Evolutionary conservation across 1,140 invertebrate genomes (phyloP), one percentile per base, ranked within the genome.

Genomic region (Drosophila lowei): DNA sequence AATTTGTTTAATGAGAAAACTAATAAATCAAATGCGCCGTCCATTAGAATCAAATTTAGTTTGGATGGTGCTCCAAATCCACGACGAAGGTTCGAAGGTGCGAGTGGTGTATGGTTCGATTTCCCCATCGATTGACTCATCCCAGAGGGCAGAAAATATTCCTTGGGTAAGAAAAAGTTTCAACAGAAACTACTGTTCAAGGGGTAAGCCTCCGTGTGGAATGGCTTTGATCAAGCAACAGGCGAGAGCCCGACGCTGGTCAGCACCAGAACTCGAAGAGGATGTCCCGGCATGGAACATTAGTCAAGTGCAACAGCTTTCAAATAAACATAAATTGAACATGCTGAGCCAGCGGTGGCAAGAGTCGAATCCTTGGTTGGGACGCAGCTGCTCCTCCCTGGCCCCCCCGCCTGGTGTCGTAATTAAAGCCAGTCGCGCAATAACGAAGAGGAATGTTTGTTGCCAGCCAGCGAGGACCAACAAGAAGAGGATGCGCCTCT

Each of bases 1-100:
- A 86, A 85, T 88, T 85, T 88, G 83, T 88, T 66, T 85, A 85
- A 85, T 85, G 81, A 75, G 64, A 60, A 85, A 85, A 78, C 83
- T 74, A 88, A 85, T 85, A 85, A 85, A 85, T 85, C 81, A 85
- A 85, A 85, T 78, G 62, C 59, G 42, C 64, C 77, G 55, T 67
- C 59, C 68, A 79, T 67, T 80, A 63, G 64, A 65, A 70, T 85
- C 67, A 77, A 70, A 66, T 66, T 50, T 58, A 56, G 47, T 53
- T 28, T 34, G 46, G 21, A 43, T 38, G 13, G 34, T 58, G 25
- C 18, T n/a, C 15, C 18, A 41, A 46, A 25, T 44, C 5, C 23
- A 25, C 23, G 25, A 30, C 42, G 38, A 16, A 15, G 47, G 28
- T 47, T 57, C n/a, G n/a, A n/a, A n/a, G n/a, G n/a, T n/a, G n/a